Evolutionary conservation across 1,140 invertebrate species (phyloP), one percentile per base, ranked within the genome.

Genomic region (Bombyx mori): DNA sequence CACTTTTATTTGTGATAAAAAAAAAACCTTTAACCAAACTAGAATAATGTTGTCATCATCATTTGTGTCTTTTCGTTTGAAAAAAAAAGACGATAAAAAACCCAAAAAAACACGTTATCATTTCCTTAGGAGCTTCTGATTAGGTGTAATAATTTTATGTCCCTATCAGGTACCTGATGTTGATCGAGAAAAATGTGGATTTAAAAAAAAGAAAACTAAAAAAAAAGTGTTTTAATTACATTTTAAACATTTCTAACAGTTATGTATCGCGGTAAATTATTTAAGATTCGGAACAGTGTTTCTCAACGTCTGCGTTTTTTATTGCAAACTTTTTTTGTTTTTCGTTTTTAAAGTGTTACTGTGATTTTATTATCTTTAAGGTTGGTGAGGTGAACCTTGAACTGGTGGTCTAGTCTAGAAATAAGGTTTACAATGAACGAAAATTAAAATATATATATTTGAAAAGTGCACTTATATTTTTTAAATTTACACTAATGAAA

Each of bases 391-490:
- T 69, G 65, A 61, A 65, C 68, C 59, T 77, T 77, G 69, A 58
- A 65, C 75, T 73, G 75, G 72, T 67, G 76, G 74, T 84, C 82
- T 86, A 86, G 82, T 84, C 82, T 86, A 84, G 76, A 71, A 35
- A 67, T 83, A 84, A 75, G 78, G 63, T 75, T 80, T 71, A 54
- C 71, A 72, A 75, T 66, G 59, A 69, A 73, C 26, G 26, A 56
- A 57, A 52, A 68, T 73, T 69, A 73, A 75, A 73, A 81, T 82
- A 71, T 76, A 71, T 76, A 82, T 81, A 83, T 81, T 79, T 57
- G 60, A 76, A 71, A 85, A 86, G 81, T 86, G 82, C 82, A 83
- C 82, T 86, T 86, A 83, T 81, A 77, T 79, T 75, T 69, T 81
- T 78, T 76, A 80, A 75, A 72, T 57, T 75, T 71, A 79, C 73